Evolutionary conservation across 2,888 invertebrate species (phyloP), one percentile per base, ranked within the genome.

Genomic region (Lathronympha strigana): DNA sequence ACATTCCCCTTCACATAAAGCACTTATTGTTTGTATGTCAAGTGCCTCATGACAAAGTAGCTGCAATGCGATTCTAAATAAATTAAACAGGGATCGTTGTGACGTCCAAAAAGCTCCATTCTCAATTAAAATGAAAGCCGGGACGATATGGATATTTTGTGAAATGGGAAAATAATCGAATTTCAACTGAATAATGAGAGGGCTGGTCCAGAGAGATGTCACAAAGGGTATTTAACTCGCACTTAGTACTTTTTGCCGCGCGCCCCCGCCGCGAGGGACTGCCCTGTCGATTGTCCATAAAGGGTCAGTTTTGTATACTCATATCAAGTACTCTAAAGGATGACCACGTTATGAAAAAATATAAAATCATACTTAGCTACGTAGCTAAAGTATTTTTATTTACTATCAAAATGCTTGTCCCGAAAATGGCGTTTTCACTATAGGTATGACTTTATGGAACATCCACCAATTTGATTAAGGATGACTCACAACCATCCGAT

Each of bases 81-180:
- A 86, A 88, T 86, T 82, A 84, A 81, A 76, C 60, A 78, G 77
- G 74, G 82, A 84, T 82, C 83, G 81, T 73, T 77, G 74, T 82
- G 79, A 81, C 82, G 80, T 76, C 81, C 84, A 76, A 81, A 86
- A 82, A 78, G 80, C 80, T 82, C 87, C 86, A 79, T 87, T 88
- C 87, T 86, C 90, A 92, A 92, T 91, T 92, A 89, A 78, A 88
- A 74, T 87, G 79, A 91, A 85, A 90, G 90, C 88, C 81, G 87
- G 89, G 87, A 85, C 88, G 90, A 86, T 90, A 90, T 90, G 89
- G 90, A 91, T 92, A 90, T 91, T 90, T 88, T 87, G 82, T 80
- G 80, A 88, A 89, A 92, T 91, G 91, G 92, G 91, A 90, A 91
- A 87, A 90, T 92, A 92, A 91, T 92, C 92, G 88, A 92, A 90